These are phyloP conservation scores for Koerneria pararmatus DNA, from an alignment of 2,888 invertebrate genomes.

Conservation along the genomic window DNA sequence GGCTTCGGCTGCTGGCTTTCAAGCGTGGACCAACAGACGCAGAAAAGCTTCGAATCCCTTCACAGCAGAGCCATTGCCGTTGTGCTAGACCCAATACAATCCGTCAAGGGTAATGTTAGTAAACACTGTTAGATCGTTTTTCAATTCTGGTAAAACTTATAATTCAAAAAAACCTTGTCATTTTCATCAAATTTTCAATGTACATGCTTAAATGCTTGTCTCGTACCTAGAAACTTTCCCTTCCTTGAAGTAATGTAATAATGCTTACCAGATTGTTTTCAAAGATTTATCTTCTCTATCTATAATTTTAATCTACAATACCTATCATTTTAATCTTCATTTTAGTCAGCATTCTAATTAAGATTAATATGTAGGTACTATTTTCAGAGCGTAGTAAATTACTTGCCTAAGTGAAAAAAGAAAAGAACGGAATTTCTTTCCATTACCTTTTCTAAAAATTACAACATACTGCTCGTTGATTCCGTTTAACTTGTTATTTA, in stretches of 20 bases:
- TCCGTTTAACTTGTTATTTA: background rate
- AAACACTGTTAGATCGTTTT: background rate
- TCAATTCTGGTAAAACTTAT: background rate
- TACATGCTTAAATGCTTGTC: no score
- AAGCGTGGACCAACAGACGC: constrained; percentile 42
- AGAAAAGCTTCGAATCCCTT: constrained; percentile 67
- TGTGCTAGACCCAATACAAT: constrained; percentile 96
- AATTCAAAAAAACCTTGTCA: background rate
- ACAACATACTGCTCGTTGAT: background rate
- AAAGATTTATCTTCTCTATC: background rate
- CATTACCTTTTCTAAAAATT: no score
- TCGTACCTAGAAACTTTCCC: no score
- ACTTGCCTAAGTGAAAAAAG: no score
- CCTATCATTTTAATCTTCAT: no score
- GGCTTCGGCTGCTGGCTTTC: constrained; percentile 27
- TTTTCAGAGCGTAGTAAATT: no score
- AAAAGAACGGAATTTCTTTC: no score
- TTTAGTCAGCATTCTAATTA: no score
- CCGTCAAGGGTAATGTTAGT: constrained; percentile 76
- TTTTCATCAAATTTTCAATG: no score
- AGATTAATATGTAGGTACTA: no score
- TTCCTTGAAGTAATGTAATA: no score
- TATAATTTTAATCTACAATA: no score
- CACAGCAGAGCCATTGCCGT: constrained; percentile 95
- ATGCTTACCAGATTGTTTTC: background rate